Base-by-base conservation (phyloP, 2,888 invertebrate genomes). In the Timema podura region DNA sequence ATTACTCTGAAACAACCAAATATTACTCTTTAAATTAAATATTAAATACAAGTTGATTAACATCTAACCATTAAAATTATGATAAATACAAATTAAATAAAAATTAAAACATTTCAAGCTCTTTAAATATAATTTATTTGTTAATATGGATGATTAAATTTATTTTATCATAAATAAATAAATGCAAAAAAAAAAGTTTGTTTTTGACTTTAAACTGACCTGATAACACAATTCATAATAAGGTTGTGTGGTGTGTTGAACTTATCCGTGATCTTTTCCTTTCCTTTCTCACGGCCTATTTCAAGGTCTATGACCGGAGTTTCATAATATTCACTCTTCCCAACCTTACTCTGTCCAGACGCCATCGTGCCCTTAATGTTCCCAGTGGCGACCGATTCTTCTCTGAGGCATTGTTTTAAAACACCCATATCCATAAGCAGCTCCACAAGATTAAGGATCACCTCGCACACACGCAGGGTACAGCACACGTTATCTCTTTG, bases 381-480 rank as follows among this genome's bases (percentile, higher is more conserved):
- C 46, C 48, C 51, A 11, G 71, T 64, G 5, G 77, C 75, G 15
- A 79, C 70, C 2, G 85, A 85, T 72, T 88, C 87, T 3, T 84
- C 84, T 45, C 83, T 79, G 7, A 82, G 76, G 70, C 82, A 82
- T 73, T 83, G 83, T 76, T 90, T 91, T 73, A 93, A 83, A 0
- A 96, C 90, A 0, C 94, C 95, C 81, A 97, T 89, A 77, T 97
- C 95, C 82, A 98, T 88, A 2, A 99, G 82, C 0, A 96, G 87
- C 78, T 98, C 97, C 6, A 97, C 88, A 69, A 98, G 85, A 80
- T 96, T 97, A 16, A 99, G 82, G 77, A 97, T 92, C 2, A 94
- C 92, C 81, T 98, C 97, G 81, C 96, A 91, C 5, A 98, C 93
- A 45, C 96, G 86, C 44, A 95, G 83, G 0, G 95, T 94, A 77